A percentile compares a stretch with the other conserved stretches of the same genome.
Evolutionary conservation across 2,888 invertebrate genomes (phyloP).

Genomic region (Saturnia pavonia): DNA sequence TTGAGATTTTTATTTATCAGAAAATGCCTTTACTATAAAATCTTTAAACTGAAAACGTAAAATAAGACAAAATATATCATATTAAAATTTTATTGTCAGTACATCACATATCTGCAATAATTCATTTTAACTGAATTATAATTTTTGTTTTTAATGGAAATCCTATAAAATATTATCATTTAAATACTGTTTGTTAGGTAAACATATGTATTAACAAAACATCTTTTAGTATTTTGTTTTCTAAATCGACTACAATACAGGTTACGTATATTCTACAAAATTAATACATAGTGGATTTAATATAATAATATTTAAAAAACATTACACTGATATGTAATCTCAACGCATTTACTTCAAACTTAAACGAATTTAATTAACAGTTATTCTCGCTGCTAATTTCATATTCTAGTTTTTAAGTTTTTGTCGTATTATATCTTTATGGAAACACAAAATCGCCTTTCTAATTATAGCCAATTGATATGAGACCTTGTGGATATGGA

Average conservation of each 20-base stretch:
- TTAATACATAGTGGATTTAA: neutral
- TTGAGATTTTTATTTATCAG: too few species aligned
- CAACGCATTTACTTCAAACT: neutral
- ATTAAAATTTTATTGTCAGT: constrained; percentile 55
- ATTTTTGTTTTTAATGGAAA: constrained; percentile 5
- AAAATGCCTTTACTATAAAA: neutral
- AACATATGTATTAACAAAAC: neutral
- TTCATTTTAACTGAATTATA: constrained; percentile 8
- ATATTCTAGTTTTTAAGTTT: neutral
- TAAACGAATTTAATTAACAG: neutral
- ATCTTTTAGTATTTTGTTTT: constrained; percentile 2
- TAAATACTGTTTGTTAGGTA: constrained; percentile 9
- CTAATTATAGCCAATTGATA: neutral
- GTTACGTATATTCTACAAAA: neutral
- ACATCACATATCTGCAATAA: constrained; percentile 31
- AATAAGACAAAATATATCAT: constrained; percentile 25
- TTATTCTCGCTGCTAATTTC: neutral
- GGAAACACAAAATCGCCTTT: neutral
- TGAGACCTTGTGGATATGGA: neutral
- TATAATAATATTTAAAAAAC: neutral
- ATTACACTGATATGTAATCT: neutral
- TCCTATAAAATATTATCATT: neutral
- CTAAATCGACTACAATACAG: neutral
- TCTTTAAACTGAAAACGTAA: neutral
- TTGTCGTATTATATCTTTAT: neutral